A percentile compares a stretch with the other conserved stretches of the same genome.
Conservation (phyloP, 2,888 invertebrate species). For the Melitaea athalia region DNA sequence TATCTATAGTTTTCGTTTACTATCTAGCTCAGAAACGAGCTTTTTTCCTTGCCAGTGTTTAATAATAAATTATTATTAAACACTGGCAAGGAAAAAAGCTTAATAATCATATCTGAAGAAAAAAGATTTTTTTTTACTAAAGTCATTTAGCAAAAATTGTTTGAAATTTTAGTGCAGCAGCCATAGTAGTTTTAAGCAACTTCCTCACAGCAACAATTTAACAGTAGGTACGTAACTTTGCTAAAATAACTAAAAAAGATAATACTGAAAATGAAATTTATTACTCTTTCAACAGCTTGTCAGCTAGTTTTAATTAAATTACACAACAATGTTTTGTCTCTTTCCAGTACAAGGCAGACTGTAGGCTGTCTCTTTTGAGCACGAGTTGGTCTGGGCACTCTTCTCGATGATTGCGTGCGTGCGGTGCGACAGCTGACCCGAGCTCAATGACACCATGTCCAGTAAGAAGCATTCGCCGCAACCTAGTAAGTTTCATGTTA, state of each 20-base stretch:
- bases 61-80: too few species aligned
- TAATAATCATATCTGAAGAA: too few species aligned
- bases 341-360: conserved; percentile 12
- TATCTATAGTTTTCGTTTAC: too few species aligned
- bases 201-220: too few species aligned
- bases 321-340: background rate
- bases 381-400: conserved; percentile 23
- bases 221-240: too few species aligned
- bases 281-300: background rate
- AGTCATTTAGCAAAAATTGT: too few species aligned
- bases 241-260: background rate
- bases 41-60: too few species aligned
- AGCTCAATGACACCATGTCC: conserved; percentile 73
- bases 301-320: background rate
- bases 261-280: background rate
- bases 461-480: conserved; percentile 77
- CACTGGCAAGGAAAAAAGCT: too few species aligned
- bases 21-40: too few species aligned
- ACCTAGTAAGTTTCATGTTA: conserved; percentile 60
- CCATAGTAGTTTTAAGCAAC: too few species aligned
- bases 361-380: conserved; percentile 14
- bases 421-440: conserved; percentile 74
- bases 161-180: too few species aligned
- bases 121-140: too few species aligned
- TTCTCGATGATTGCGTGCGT: conserved; percentile 70